phyloP scores from a whole-genome alignment of 2,888 invertebrate genomes.

The Parnassius glacialis region DNA sequence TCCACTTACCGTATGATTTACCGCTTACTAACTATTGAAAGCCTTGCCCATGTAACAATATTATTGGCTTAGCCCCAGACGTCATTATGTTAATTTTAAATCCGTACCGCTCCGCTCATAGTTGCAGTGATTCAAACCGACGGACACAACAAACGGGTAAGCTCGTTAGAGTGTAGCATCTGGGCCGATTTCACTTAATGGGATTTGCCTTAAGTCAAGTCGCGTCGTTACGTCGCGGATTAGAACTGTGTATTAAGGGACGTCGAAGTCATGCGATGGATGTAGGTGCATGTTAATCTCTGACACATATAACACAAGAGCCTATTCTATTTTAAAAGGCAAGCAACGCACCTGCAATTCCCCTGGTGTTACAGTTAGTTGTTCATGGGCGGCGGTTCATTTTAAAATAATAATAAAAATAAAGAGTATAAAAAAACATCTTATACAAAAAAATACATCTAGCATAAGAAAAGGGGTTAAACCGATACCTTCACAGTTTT shows the following conservation, averaged over 20 bases:
- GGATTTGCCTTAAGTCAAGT: slow-evolving; percentile 13
- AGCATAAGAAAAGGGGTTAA: too few relatives aligned
- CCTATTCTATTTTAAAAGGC: too few relatives aligned
- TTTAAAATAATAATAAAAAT: too few relatives aligned
- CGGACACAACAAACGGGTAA: slow-evolving; percentile 6
- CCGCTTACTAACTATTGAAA: background rate
- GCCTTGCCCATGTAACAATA: background rate
- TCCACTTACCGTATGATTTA: background rate
- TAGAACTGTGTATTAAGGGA: background rate
- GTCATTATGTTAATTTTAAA: background rate
- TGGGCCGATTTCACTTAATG: slow-evolving; percentile 14
- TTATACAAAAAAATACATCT: too few relatives aligned
- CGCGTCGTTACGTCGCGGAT: slow-evolving; percentile 4
- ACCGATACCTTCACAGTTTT: too few relatives aligned
- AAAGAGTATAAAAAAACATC: too few relatives aligned
- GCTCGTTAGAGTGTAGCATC: slow-evolving; percentile 7
- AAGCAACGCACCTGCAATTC: too few relatives aligned
- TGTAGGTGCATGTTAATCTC: background rate
- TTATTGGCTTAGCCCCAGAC: background rate
- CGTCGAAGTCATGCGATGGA: background rate
- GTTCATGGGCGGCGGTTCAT: too few relatives aligned
- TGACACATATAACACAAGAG: too few relatives aligned
- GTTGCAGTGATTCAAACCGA: slow-evolving; percentile 11
- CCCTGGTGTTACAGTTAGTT: too few relatives aligned
- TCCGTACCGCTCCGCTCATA: background rate